A percentile compares a stretch with the other conserved stretches of the same genome.
These are phyloP conservation scores for Nemurella pictetii DNA, from an alignment of 2,888 invertebrate species.

Conservation along the genomic window DNA sequence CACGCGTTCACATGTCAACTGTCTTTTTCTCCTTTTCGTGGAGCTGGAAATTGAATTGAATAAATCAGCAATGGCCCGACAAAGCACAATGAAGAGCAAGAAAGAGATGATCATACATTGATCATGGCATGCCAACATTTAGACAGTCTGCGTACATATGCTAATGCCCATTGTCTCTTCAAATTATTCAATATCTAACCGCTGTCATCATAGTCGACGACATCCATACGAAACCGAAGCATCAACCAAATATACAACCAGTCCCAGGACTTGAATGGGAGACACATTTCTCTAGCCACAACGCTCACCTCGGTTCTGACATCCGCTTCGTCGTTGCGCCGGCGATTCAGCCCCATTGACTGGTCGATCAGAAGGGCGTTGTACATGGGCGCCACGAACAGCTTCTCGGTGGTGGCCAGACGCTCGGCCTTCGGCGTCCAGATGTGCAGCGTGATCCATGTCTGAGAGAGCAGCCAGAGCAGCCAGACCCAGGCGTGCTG, in stretches of 20 bases:
- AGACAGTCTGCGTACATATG: not conserved
- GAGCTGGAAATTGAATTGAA: not conserved
- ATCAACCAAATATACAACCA: too few species aligned
- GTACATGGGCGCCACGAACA: slow-evolving; percentile 85
- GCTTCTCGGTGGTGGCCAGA: slow-evolving; percentile 79
- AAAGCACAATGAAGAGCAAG: not conserved
- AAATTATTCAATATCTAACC: not conserved
- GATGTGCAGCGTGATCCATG: slow-evolving; percentile 83
- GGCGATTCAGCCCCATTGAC: slow-evolving; percentile 78
- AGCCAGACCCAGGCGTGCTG: slow-evolving; percentile 79
- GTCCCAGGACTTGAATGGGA: too few species aligned
- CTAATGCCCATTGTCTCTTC: not conserved
- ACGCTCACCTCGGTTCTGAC: slow-evolving; percentile 49
- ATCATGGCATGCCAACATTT: not conserved
- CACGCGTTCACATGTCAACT: not conserved
- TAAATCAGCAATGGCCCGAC: not conserved
- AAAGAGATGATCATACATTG: not conserved
- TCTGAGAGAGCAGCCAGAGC: slow-evolving; percentile 78
- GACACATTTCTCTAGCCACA: too few species aligned
- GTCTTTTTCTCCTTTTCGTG: not conserved
- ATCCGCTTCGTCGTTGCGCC: slow-evolving; percentile 64
- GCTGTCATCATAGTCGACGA: not conserved
- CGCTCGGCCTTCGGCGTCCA: slow-evolving; percentile 84
- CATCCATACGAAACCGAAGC: too few species aligned
- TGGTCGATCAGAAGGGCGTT: slow-evolving; percentile 82